Evolutionary conservation across 2,797 vertebrate genomes (phyloP).

Genomic region (Rostrhamus sociabilis): DNA sequence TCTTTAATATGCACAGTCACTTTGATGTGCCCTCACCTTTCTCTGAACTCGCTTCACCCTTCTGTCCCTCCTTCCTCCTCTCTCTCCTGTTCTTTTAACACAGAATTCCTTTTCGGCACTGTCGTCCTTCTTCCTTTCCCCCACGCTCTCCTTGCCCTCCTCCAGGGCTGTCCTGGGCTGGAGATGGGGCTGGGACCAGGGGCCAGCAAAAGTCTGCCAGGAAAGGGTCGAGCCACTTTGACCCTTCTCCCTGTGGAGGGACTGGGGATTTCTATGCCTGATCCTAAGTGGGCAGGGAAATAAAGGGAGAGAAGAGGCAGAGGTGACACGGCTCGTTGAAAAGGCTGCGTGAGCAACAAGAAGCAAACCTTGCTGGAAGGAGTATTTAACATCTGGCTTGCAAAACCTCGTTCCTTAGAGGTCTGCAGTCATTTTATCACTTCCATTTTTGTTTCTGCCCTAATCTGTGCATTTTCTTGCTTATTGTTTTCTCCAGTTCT

Average conservation of each 20-base stretch:
- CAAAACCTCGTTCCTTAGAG: background rate
- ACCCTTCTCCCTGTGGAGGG: background rate
- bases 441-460: background rate
- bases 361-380: background rate
- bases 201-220: background rate
- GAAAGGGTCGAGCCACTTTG: accelerated
- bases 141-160: background rate
- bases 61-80: background rate
- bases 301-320: background rate
- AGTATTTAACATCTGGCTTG: background rate
- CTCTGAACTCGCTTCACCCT: background rate
- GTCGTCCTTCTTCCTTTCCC: background rate
- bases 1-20: background rate
- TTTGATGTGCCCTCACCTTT: background rate
- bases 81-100: background rate
- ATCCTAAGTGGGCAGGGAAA: background rate
- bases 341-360: accelerated
- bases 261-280: background rate
- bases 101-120: background rate
- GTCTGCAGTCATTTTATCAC: background rate
- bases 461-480: background rate
- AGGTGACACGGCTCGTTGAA: background rate
- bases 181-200: background rate
- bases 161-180: background rate
- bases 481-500: background rate